phyloP scores from a whole-genome alignment of 2,888 invertebrate species.

The Nomada goodeniana region DNA sequence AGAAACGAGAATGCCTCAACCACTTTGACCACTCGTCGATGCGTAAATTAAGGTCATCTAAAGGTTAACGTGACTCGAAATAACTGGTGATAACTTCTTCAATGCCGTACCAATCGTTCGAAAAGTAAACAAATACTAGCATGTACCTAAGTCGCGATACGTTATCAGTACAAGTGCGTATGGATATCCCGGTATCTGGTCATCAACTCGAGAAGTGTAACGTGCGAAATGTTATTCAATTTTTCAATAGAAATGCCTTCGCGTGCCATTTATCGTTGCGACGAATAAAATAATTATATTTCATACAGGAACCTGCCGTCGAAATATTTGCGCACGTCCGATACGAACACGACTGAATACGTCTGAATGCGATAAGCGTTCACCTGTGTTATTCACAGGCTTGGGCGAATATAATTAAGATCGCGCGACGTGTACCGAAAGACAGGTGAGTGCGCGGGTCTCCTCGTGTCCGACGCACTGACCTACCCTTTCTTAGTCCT shows the following conservation, averaged over 20 bases:
- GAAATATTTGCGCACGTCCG: neutral
- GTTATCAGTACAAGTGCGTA: conserved; percentile 26
- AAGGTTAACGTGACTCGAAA: conserved; percentile 64
- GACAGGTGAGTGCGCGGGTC: conserved; percentile 23
- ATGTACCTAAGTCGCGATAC: conserved; percentile 10
- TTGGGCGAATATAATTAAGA: conserved; percentile 41
- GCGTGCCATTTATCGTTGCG: neutral
- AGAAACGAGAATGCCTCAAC: neutral
- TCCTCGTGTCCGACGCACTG: conserved; percentile 67
- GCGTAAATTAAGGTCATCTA: conserved; percentile 59
- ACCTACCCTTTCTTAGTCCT: conserved; percentile 75
- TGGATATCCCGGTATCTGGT: conserved; percentile 13
- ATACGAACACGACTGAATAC: neutral
- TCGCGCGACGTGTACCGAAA: conserved; percentile 36
- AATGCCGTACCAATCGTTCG: conserved; percentile 43
- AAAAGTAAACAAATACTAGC: conserved; percentile 51
- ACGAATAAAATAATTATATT: neutral
- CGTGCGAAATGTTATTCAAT: neutral
- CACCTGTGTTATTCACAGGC: neutral
- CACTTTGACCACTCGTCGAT: conserved; percentile 29
- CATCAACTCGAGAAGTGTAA: conserved; percentile 7
- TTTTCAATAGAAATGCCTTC: neutral
- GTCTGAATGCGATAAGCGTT: neutral
- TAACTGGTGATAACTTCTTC: conserved; percentile 63
- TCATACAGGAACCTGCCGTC: too few species aligned